phyloP scores from a whole-genome alignment of 37 sponge, comb jelly and placozoan genomes.

The Spongia lamella region DNA sequence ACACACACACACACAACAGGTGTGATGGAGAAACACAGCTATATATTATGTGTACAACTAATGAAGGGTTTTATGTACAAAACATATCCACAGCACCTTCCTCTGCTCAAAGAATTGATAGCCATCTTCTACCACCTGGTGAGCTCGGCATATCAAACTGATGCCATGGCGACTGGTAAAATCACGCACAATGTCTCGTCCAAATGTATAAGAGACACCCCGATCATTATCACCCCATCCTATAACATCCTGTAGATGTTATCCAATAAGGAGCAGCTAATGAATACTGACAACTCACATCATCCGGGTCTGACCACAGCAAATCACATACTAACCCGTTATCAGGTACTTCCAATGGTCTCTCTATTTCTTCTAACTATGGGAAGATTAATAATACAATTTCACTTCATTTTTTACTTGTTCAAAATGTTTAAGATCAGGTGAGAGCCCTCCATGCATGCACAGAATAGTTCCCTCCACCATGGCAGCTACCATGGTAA shows the following conservation, averaged over 20 bases:
- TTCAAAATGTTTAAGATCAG: constrained; percentile 70
- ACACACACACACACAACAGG: background rate
- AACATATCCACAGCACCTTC: constrained; percentile 42
- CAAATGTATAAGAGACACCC: constrained; percentile 93
- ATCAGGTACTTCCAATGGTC: constrained; percentile 87
- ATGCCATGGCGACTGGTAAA: constrained; percentile 64
- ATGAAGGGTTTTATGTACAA: background rate
- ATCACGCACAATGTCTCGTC: constrained; percentile 79
- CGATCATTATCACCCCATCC: constrained; percentile 98
- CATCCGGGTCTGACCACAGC: constrained; percentile 93
- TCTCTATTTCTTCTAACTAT: constrained; percentile 64
- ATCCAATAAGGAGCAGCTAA: background rate
- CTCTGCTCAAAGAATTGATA: constrained; percentile 87
- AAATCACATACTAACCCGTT: constrained; percentile 86
- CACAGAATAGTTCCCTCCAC: constrained; percentile 84
- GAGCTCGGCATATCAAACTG: constrained; percentile 87
- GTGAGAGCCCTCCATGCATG: constrained; percentile 95
- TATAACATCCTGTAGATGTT: constrained; percentile 67
- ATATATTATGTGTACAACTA: too few relatives aligned
- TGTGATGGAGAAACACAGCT: too few relatives aligned
- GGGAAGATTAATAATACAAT: background rate
- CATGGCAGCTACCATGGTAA: constrained; percentile 59
- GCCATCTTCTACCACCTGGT: constrained; percentile 96
- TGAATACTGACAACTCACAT: constrained; percentile 66
- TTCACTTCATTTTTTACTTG: constrained; percentile 44